phyloP scores from a whole-genome alignment of 92 coral and sea anemone genomes.

The Umimayanthus chanpuru region DNA sequence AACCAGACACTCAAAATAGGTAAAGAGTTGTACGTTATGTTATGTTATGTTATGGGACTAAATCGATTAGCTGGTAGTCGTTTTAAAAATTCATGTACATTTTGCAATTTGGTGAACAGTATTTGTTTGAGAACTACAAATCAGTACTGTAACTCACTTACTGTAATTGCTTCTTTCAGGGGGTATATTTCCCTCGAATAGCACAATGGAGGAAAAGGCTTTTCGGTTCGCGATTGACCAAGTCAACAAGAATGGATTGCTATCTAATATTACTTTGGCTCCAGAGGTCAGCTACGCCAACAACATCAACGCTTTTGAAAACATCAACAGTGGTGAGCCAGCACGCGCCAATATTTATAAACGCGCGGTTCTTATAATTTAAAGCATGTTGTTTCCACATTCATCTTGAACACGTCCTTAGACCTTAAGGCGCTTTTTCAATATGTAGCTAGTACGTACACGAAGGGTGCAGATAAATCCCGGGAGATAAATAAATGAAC shows the following conservation, averaged over 20 bases:
- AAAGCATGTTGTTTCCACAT: not conserved
- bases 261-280: conserved; percentile 39
- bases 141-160: not conserved
- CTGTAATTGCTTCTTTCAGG: not conserved
- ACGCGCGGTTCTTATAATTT: not conserved
- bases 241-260: conserved; percentile 42
- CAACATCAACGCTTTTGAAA: conserved; percentile 53
- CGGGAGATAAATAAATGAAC: too few species aligned
- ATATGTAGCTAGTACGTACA: not conserved
- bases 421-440: not conserved
- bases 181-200: conserved; percentile 19
- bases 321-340: conserved; percentile 63
- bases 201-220: conserved; percentile 56
- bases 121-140: not conserved
- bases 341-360: conserved; percentile 11
- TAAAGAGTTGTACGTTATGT: not conserved
- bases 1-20: not conserved
- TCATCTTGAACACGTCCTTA: not conserved
- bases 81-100: not conserved
- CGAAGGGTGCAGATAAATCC: too few species aligned
- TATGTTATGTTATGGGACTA: not conserved
- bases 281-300: conserved; percentile 55
- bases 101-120: not conserved
- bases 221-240: conserved; percentile 66
- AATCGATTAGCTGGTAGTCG: not conserved